Evolutionary conservation across 2,888 invertebrate genomes (phyloP).

Genomic region (Epistrophella euchroma): DNA sequence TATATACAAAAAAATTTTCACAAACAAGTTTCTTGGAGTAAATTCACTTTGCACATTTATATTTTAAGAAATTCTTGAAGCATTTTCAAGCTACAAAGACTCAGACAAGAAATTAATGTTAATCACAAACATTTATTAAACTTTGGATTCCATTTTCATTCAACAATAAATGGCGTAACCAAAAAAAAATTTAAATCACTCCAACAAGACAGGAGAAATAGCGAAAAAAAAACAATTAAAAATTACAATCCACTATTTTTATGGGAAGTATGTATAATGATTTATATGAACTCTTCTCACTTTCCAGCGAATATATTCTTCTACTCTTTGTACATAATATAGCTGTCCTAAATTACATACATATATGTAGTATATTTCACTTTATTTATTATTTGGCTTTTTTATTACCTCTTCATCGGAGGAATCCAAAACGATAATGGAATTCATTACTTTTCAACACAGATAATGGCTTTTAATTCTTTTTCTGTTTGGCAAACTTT

Average conservation of each 20-base stretch:
- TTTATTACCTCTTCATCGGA: slow-evolving; percentile 83
- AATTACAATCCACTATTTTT: slow-evolving; percentile 63
- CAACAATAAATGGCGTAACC: slow-evolving; percentile 71
- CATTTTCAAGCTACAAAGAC: slow-evolving; percentile 8
- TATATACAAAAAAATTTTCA: slow-evolving; percentile 12
- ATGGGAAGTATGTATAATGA: slow-evolving; percentile 45
- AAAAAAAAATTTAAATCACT: slow-evolving; percentile 65
- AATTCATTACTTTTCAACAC: slow-evolving; percentile 21
- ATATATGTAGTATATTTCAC: slow-evolving; percentile 66
- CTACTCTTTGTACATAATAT: slow-evolving; percentile 41
- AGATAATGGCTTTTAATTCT: neutral
- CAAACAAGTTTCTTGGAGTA: slow-evolving; percentile 27
- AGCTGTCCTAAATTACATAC: slow-evolving; percentile 71
- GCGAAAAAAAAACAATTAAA: slow-evolving; percentile 61
- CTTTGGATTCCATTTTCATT: slow-evolving; percentile 5
- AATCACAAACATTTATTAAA: slow-evolving; percentile 20
- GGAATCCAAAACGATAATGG: slow-evolving; percentile 81
- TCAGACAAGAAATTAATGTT: neutral
- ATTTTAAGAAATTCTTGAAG: slow-evolving; percentile 9
- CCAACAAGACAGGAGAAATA: slow-evolving; percentile 30
- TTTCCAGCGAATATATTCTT: slow-evolving; percentile 66
- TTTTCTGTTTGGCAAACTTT: slow-evolving; percentile 36
- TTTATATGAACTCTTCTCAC: slow-evolving; percentile 36
- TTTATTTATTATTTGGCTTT: slow-evolving; percentile 52
- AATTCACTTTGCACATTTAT: slow-evolving; percentile 3